Evolutionary conservation across 2,888 invertebrate species (phyloP), one percentile per base, ranked within the genome.

Genomic region (Kuschelorhynchus macadamiae): DNA sequence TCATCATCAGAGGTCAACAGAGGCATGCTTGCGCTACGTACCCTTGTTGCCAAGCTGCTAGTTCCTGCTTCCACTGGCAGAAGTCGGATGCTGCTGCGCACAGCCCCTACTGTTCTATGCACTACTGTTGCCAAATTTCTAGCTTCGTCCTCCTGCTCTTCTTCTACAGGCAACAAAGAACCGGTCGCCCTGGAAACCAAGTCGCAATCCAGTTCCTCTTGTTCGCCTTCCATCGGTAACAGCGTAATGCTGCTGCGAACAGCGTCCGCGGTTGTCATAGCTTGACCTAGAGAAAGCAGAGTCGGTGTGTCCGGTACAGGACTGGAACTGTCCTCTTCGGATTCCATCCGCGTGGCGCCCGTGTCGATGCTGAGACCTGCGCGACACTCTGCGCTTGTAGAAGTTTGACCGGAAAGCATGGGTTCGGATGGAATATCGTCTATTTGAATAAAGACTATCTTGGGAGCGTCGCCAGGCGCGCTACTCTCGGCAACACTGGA

Each of bases 381-480:
- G 0, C 41, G 47, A n/a, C 36, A 12, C n/a, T 50, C 36, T 2
- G 50, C 18, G 7, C 3, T 36, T 42, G 9, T 39, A 32, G 50
- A 1, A 11, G 46, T 30, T 14, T 60, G 53, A n/a, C 62, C 47
- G 14, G 59, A 47, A 9, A 62, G 47, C 20, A 59, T 12, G 8
- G 68, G 68, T 9, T 56, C 66, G 41, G 56, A 61, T 42, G 63
- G 63, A 42, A 67, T 70, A 33, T 71, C 72, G 55, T 83, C 83
- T 72, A 83, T 82, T 73, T 83, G 82, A 78, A 84, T 82, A 75
- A 83, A 82, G 76, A 83, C 83, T 74, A 84, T 81, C 77, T 81
- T 80, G 74, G 83, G 80, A 32, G 63, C 55, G 33, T 65, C 69
- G 49, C 50, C 49, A 36, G 68, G 25, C 73, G 79, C 77, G 77